These are phyloP conservation scores for Chaetops frenatus DNA, from an alignment of 2,113 vertebrate species.

Conservation along the genomic window DNA sequence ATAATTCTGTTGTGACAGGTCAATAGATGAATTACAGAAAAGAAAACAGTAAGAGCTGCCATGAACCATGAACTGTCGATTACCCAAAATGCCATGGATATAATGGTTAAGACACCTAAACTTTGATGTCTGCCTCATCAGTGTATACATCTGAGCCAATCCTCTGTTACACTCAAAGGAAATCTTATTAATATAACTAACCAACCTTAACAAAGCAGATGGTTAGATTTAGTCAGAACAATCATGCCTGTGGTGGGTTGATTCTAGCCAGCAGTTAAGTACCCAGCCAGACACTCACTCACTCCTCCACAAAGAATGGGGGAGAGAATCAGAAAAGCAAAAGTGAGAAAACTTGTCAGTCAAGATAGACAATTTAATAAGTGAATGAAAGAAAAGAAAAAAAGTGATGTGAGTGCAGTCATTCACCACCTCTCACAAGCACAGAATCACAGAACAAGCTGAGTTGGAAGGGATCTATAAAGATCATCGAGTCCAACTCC, in stretches of 20 bases:
- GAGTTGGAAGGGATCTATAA: background rate
- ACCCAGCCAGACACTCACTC: background rate
- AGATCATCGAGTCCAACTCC: background rate
- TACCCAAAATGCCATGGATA: background rate
- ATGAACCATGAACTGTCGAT: background rate
- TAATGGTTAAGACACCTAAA: background rate
- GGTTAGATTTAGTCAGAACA: background rate
- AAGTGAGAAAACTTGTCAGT: background rate
- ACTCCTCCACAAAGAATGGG: background rate
- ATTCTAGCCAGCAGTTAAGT: background rate
- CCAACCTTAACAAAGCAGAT: background rate
- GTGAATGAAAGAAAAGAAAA: background rate
- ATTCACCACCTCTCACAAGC: background rate
- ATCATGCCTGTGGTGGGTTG: background rate
- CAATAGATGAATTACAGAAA: background rate
- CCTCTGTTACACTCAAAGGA: background rate
- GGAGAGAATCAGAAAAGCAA: background rate
- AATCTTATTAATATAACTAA: background rate
- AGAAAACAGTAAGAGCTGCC: background rate
- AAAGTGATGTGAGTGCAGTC: background rate
- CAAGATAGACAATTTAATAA: background rate
- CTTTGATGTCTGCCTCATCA: background rate
- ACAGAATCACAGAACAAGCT: background rate
- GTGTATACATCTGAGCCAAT: background rate
- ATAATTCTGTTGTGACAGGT: background rate